These are phyloP conservation scores for Cynodonichthys magdalenae DNA, from an alignment of 2,797 vertebrate genomes.

Conservation along the genomic window DNA sequence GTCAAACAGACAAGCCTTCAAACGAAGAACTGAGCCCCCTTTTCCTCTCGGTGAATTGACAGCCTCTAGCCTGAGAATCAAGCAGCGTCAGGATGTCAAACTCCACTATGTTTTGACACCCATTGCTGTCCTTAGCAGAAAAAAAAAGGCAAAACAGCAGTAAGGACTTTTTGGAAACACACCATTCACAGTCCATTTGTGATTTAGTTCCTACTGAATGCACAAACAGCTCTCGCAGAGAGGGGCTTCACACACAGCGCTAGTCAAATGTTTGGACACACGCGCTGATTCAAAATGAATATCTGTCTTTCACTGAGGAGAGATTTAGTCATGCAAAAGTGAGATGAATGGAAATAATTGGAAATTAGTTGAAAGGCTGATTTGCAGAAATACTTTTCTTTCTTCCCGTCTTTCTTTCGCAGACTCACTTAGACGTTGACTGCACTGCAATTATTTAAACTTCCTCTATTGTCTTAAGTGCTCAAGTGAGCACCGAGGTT, in stretches of 20 bases:
- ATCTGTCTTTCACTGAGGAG: background rate
- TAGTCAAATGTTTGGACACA: conserved; percentile 4
- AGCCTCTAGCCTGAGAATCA: conserved; percentile 73
- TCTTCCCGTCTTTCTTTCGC: no score
- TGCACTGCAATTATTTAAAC: no score
- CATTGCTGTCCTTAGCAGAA: conserved; percentile 76
- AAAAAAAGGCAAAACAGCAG: conserved; percentile 53
- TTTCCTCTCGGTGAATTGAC: conserved; percentile 61
- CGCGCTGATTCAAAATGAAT: background rate
- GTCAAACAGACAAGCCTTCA: conserved; percentile 78
- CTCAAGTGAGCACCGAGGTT: background rate
- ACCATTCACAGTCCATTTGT: conserved; percentile 65
- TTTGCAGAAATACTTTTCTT: background rate
- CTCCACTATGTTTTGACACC: conserved; percentile 70
- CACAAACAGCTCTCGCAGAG: conserved; percentile 42
- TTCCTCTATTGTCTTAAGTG: background rate
- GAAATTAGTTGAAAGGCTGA: background rate
- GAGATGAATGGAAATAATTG: background rate
- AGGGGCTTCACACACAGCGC: background rate
- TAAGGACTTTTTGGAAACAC: conserved; percentile 57
- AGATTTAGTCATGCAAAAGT: background rate
- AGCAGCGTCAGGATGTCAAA: conserved; percentile 72
- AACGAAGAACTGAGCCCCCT: conserved; percentile 59
- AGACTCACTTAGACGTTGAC: no score
- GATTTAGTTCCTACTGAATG: conserved; percentile 52